Evolutionary conservation across 2,797 vertebrate genomes (phyloP).

Genomic region (Pangasius macronema): DNA sequence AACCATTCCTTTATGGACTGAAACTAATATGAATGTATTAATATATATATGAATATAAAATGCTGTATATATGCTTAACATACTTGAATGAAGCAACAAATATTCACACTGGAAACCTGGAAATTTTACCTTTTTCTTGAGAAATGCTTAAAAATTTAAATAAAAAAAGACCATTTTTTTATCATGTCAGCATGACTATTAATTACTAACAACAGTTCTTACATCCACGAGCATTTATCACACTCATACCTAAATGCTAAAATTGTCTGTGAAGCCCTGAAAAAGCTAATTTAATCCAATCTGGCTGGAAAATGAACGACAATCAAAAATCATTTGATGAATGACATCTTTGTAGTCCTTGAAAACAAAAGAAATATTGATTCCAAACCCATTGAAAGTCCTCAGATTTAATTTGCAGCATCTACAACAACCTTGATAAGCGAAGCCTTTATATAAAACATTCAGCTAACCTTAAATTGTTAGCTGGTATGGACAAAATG

Average conservation of each 20-base stretch:
- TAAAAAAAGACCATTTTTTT: neutral
- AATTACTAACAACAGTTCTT: neutral
- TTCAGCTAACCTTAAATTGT: neutral
- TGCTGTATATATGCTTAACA: neutral
- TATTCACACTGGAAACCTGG: neutral
- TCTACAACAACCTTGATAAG: neutral
- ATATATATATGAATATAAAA: neutral
- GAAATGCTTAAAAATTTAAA: neutral
- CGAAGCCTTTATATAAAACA: neutral
- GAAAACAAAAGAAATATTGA: neutral
- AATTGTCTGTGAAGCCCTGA: neutral
- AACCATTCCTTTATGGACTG: neutral
- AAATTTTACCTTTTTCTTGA: too few relatives aligned
- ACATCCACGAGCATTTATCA: neutral
- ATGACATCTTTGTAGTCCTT: neutral
- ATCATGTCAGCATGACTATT: neutral
- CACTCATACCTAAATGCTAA: neutral
- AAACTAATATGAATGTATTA: neutral
- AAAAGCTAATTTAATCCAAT: neutral
- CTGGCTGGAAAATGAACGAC: neutral
- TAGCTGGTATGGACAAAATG: conserved; percentile 13
- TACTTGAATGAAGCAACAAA: neutral
- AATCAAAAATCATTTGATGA: neutral
- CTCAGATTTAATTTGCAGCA: neutral
- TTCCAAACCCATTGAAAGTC: neutral